Evolutionary conservation across 2,113 vertebrate species (phyloP).

Genomic region (Peromyscus polionotus): DNA sequence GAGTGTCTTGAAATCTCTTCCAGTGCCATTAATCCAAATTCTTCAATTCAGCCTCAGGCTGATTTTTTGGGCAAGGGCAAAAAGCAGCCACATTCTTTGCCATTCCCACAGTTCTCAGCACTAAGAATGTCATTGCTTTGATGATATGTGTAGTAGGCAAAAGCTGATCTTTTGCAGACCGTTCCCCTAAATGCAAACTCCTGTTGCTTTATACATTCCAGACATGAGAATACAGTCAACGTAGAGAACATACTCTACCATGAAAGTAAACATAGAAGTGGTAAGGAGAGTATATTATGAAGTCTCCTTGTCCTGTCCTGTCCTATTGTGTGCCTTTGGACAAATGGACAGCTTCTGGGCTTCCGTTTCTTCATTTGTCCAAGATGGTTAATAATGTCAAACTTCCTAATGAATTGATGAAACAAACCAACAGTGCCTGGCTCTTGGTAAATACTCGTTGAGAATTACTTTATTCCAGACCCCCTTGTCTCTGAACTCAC

Average conservation of each 20-base stretch:
- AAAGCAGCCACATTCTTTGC: too few species aligned
- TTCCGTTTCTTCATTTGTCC: conserved; percentile 34
- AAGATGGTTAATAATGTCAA: background rate
- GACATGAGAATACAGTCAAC: background rate
- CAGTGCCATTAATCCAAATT: too few species aligned
- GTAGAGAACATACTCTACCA: background rate
- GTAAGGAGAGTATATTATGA: background rate
- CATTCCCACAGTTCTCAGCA: background rate
- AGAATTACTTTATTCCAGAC: background rate
- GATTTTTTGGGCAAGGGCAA: too few species aligned
- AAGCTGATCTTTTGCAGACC: conserved; percentile 11
- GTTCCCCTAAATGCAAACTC: background rate
- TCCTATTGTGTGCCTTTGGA: background rate
- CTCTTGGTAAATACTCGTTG: background rate
- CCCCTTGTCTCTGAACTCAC: background rate
- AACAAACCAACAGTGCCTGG: background rate
- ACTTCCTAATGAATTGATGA: background rate
- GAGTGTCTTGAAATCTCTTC: too few species aligned
- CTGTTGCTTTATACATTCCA: background rate
- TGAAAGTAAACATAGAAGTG: background rate
- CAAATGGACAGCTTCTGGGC: conserved; percentile 33
- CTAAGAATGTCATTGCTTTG: conserved; percentile 1
- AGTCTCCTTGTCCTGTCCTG: background rate
- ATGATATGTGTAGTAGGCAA: conserved; percentile 20
- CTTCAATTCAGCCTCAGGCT: too few species aligned